A percentile compares a stretch with the other conserved stretches of the same genome.
Conservation (phyloP, 2,888 invertebrate genomes). For the Andrena chrysosceles region DNA sequence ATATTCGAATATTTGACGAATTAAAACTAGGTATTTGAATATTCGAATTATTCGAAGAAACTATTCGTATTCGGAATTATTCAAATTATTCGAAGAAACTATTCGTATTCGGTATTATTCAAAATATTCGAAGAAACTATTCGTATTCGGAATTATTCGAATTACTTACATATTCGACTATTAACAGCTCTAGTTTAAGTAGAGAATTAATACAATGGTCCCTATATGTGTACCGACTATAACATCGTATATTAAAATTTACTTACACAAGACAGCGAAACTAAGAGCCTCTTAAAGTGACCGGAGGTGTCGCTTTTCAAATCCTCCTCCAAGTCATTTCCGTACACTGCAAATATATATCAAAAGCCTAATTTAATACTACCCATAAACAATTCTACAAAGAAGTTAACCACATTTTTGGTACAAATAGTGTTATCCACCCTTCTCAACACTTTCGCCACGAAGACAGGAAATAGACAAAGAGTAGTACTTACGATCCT, state of each 20-base stretch:
- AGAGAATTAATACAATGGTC: not conserved
- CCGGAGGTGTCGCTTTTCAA: constrained; percentile 95
- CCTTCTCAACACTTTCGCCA: too few species aligned
- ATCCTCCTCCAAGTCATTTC: constrained; percentile 92
- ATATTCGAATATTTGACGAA: too few species aligned
- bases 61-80: too few species aligned
- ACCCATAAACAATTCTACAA: not conserved
- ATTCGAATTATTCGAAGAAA: too few species aligned
- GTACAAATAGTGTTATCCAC: not conserved
- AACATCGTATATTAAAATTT: not conserved
- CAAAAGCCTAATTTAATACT: too few species aligned
- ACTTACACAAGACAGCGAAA: constrained; percentile 90
- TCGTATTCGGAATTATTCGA: too few species aligned
- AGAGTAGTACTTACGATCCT: constrained; percentile 88
- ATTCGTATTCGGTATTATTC: too few species aligned
- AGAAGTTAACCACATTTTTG: not conserved
- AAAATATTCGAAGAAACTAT: too few species aligned
- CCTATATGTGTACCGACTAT: not conserved
- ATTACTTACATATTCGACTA: too few species aligned
- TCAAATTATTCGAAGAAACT: too few species aligned
- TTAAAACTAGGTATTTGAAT: too few species aligned
- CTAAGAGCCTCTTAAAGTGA: constrained; percentile 94
- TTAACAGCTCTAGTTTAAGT: not conserved
- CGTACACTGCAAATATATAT: constrained; percentile 88
- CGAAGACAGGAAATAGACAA: too few species aligned